A percentile compares a stretch with the other conserved stretches of the same genome.
Conservation (phyloP, 2,888 invertebrate species). For the Chaitophorus viminalis region DNA sequence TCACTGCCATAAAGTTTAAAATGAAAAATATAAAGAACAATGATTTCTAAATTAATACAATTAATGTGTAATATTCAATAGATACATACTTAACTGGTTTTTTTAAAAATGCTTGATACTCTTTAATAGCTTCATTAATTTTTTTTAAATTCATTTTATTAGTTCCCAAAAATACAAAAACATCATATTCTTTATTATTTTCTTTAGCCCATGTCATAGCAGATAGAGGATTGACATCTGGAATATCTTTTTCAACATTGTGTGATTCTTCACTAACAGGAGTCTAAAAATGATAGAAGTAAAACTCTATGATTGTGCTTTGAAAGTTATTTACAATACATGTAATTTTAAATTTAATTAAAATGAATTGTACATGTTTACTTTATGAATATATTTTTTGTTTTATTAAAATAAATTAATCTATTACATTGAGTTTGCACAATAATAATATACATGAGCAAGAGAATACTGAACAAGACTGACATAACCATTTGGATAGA, state of each 20-base stretch:
- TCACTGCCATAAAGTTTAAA: not conserved
- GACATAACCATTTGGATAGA: too few relatives aligned
- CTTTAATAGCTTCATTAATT: not conserved
- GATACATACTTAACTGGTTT: constrained; percentile 45
- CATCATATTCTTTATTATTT: constrained; percentile 43
- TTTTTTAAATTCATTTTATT: constrained; percentile 47
- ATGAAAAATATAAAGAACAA: not conserved
- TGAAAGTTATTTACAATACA: too few relatives aligned
- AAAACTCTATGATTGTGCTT: not conserved
- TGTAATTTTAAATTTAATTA: too few relatives aligned
- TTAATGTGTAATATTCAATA: not conserved
- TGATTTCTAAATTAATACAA: not conserved
- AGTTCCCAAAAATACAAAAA: constrained; percentile 55
- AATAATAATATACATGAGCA: too few relatives aligned
- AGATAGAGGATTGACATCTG: not conserved
- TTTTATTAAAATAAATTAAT: too few relatives aligned
- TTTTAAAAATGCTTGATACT: constrained; percentile 12
- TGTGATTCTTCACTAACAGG: not conserved
- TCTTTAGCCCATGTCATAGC: constrained; percentile 34
- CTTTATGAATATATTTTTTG: too few relatives aligned
- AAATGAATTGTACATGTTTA: too few relatives aligned
- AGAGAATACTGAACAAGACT: too few relatives aligned
- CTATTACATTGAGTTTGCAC: too few relatives aligned
- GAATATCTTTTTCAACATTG: not conserved
- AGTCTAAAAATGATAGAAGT: not conserved